These are phyloP conservation scores for Uromys caudimaculatus DNA, from an alignment of 2,797 vertebrate species.

Conservation along the genomic window DNA sequence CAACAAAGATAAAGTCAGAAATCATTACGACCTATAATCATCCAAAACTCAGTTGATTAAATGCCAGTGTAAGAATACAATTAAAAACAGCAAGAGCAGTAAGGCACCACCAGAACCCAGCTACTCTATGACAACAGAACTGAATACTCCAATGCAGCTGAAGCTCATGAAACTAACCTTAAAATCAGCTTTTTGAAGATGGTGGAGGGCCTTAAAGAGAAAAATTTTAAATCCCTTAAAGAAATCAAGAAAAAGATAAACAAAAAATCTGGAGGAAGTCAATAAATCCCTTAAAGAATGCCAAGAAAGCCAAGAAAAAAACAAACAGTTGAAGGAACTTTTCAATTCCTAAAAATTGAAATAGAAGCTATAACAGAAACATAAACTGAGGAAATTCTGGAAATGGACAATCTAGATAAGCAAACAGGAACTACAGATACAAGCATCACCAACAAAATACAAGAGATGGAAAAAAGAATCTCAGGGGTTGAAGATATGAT, in stretches of 20 bases:
- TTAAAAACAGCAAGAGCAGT: background rate
- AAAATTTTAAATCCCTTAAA: background rate
- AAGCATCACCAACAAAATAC: no score
- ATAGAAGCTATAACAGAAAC: no score
- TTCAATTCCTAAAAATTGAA: no score
- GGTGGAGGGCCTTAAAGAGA: background rate
- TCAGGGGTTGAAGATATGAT: no score
- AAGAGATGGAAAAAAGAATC: no score
- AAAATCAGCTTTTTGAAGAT: background rate
- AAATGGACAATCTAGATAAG: no score
- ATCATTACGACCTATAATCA: background rate
- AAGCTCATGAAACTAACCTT: background rate
- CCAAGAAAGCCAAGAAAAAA: background rate
- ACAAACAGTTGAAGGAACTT: no score
- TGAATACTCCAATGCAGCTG: background rate
- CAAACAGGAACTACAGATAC: no score
- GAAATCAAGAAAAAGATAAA: background rate
- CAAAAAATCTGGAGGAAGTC: background rate
- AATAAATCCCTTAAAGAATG: background rate
- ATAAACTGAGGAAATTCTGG: no score
- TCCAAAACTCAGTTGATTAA: background rate
- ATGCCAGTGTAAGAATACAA: background rate
- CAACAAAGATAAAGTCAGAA: background rate
- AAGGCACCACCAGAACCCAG: background rate
- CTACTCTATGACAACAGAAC: background rate